Evolutionary conservation across 1,140 invertebrate species (phyloP), one percentile per base, ranked within the genome.

Genomic region (Neodiprion fabricii): DNA sequence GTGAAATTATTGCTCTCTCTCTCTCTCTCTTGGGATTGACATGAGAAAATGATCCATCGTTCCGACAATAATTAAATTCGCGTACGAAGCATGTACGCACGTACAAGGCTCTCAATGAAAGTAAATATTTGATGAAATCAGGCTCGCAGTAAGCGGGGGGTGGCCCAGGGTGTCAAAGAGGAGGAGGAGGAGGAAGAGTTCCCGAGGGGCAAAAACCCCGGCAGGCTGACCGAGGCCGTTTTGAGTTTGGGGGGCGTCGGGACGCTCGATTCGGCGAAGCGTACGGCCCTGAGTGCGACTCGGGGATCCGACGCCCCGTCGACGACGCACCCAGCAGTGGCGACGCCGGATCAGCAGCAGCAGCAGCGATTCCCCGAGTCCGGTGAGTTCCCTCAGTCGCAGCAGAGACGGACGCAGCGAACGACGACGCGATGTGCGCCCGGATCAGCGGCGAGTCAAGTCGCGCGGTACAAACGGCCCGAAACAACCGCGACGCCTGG

Each of bases 271-370:
- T 9, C 71, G n/a, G 48, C 65, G 12, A 53, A 67, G 72, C 67
- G 70, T 75, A 71, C 74, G 74, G 70, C 74, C 74, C 74, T 75
- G 49, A 17, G 50, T 12, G 11, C 9, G 66, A 50, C 61, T 66
- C 21, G 47, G 61, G 47, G 70, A 48, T 53, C 48, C 50, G 74
- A 73, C 74, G 70, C 72, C 70, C 77, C 76, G 79, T 72, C 78
- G 76, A 14, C 81, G 76, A 67, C 78, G 79, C 71, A 75, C 76
- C 76, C 75, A 74, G 72, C 77, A 50, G 67, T 69, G 65, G 73
- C 71, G 78, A 75, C 76, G 79, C 71, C 79, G 75, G 74, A 77
- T 75, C 78, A 14, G 48, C 67, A 67, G 66, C 65, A 66, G 17
- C 17, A 12, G 65, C 48, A 12, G 72, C 67, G 40, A 21, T 48